phyloP scores from a whole-genome alignment of 2,113 vertebrate species.

The Pleuronectes platessa region DNA sequence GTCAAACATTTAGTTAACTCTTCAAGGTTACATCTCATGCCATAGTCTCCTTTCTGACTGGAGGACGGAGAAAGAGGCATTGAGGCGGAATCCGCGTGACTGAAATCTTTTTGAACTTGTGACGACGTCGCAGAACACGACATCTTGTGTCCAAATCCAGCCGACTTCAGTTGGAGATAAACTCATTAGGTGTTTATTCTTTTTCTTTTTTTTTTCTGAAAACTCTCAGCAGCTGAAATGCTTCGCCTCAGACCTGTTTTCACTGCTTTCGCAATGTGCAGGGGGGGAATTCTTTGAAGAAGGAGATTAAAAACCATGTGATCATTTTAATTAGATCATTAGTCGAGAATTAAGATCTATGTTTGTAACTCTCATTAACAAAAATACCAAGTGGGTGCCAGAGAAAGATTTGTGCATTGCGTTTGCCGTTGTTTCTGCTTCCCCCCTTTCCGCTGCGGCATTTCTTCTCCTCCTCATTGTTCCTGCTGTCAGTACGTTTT shows the following conservation, averaged over 20 bases:
- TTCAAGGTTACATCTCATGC: slow-evolving; percentile 52
- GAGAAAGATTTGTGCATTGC: slow-evolving; percentile 54
- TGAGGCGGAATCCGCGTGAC: slow-evolving; percentile 42
- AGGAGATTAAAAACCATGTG: slow-evolving; percentile 81
- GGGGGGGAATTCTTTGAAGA: slow-evolving; percentile 74
- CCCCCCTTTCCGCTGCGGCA: not conserved
- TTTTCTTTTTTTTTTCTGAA: slow-evolving; percentile 51
- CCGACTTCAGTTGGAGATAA: slow-evolving; percentile 67
- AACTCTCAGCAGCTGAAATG: slow-evolving; percentile 66
- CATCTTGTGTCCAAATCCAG: slow-evolving; percentile 68
- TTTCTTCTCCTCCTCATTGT: slow-evolving; percentile 2
- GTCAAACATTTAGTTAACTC: slow-evolving; percentile 67
- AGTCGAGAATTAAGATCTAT: slow-evolving; percentile 80
- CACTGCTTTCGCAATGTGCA: slow-evolving; percentile 63
- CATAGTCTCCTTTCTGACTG: slow-evolving; percentile 28
- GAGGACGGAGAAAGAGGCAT: slow-evolving; percentile 10
- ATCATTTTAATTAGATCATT: slow-evolving; percentile 85
- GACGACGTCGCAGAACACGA: slow-evolving; percentile 62
- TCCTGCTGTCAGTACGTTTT: slow-evolving; percentile 37
- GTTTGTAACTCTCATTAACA: slow-evolving; percentile 81
- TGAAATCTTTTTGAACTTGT: slow-evolving; percentile 71
- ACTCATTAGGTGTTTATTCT: slow-evolving; percentile 72
- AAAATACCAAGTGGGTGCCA: slow-evolving; percentile 70
- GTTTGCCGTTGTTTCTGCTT: slow-evolving; percentile 42
- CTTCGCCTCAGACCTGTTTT: slow-evolving; percentile 69